phyloP scores from a whole-genome alignment of 2,888 invertebrate species.

The Zygothrica quintamaculata region DNA sequence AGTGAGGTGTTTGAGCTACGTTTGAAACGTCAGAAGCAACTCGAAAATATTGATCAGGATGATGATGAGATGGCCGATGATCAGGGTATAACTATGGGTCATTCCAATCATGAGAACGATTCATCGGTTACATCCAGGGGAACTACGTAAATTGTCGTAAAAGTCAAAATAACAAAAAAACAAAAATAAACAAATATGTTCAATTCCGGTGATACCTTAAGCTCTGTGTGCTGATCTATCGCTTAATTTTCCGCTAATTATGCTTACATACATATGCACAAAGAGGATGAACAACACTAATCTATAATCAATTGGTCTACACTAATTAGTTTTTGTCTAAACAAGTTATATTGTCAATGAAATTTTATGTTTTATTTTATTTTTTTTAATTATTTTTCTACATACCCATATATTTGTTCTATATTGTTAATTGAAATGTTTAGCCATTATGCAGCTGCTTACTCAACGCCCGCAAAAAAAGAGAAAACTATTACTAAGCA shows the following conservation, averaged over 20 bases:
- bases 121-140: conserved; percentile 47
- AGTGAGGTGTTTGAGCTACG: conserved; percentile 97
- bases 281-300: conserved; percentile 9
- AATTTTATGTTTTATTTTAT: conserved; percentile 56
- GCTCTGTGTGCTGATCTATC: conserved; percentile 31
- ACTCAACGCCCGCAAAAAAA: conserved; percentile 36
- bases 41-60: conserved; percentile 82
- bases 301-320: conserved; percentile 18
- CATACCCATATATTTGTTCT: conserved; percentile 62
- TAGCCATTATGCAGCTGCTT: too few relatives aligned
- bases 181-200: too few relatives aligned
- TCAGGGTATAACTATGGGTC: conserved; percentile 49
- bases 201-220: conserved; percentile 37
- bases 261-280: conserved; percentile 19
- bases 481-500: conserved; percentile 54
- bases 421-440: conserved; percentile 66
- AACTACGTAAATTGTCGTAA: conserved; percentile 38
- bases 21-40: conserved; percentile 88
- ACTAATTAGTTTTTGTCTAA: conserved; percentile 39
- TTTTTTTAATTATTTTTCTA: conserved; percentile 35
- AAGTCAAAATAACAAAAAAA: conserved; percentile 20
- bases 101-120: conserved; percentile 56
- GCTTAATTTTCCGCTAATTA: conserved; percentile 13
- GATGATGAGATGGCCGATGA: conserved; percentile 69
- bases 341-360: conserved; percentile 33